Evolutionary conservation across 2,888 invertebrate genomes (phyloP).

Genomic region (Lymantria monacha): DNA sequence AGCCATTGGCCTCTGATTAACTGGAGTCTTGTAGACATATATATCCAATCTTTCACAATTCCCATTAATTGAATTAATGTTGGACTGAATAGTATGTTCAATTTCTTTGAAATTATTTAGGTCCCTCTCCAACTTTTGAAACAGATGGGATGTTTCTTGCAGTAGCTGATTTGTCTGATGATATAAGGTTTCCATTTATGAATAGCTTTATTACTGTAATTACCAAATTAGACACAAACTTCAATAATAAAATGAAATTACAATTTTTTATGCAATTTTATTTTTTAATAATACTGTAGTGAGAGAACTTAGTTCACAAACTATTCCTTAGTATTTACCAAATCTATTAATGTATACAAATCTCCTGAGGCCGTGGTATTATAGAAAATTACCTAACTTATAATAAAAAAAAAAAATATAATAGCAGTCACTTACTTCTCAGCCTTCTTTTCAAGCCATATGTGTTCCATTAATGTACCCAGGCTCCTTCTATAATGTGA

Average conservation of each 20-base stretch:
- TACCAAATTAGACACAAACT: background rate
- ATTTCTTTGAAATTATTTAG: slow-evolving; percentile 83
- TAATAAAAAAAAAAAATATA: no score
- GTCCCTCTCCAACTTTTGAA: slow-evolving; percentile 87
- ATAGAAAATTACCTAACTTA: no score
- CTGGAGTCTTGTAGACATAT: slow-evolving; percentile 93
- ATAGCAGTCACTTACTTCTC: no score
- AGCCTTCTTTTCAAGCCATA: no score
- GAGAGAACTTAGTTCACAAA: no score
- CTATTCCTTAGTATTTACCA: no score
- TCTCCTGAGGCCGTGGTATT: no score
- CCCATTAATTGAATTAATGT: slow-evolving; percentile 90
- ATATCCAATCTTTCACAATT: slow-evolving; percentile 95
- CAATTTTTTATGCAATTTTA: no score
- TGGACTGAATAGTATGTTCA: slow-evolving; percentile 89
- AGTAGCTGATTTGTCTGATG: slow-evolving; percentile 94
- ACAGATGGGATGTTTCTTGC: slow-evolving; percentile 91
- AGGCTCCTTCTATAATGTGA: no score
- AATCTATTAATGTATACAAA: no score
- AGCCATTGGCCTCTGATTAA: slow-evolving; percentile 91
- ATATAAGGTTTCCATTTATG: slow-evolving; percentile 91
- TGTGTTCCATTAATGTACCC: no score
- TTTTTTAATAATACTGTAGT: no score
- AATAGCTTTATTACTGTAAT: background rate
- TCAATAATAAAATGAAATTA: background rate